Percentiles rank a stretch among this genome's conserved stretches.
Conservation (phyloP, 2,888 invertebrate species). For the Pseudanteris insignis region DNA sequence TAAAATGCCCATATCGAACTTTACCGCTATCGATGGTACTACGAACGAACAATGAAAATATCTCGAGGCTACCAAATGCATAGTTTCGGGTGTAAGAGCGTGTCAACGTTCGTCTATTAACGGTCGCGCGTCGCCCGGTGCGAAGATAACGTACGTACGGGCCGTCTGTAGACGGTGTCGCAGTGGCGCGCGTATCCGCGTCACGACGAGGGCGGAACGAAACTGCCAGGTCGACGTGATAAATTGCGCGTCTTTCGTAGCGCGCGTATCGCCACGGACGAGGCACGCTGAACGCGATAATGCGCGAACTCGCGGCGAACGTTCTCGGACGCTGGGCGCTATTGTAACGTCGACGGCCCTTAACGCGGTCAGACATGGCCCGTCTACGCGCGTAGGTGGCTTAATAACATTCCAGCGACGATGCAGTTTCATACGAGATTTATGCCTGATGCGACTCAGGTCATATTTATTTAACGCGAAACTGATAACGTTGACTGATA, state of each 20-base stretch:
- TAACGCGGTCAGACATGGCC: slow-evolving; percentile 33
- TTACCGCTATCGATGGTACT: no score
- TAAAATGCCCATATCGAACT: no score
- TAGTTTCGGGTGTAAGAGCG: no score
- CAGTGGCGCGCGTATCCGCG: slow-evolving; percentile 4
- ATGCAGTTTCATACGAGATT: slow-evolving; percentile 16
- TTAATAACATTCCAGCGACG: slow-evolving; percentile 30
- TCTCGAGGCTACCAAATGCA: no score
- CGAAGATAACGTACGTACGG: slow-evolving; percentile 11
- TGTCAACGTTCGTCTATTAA: slow-evolving; percentile 3
- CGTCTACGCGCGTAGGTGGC: slow-evolving; percentile 29
- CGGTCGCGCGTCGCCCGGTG: not conserved
- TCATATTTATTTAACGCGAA: slow-evolving; percentile 9
- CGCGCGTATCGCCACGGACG: slow-evolving; percentile 40
- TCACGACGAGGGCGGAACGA: slow-evolving; percentile 50
- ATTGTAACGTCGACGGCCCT: slow-evolving; percentile 36
- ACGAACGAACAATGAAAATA: no score
- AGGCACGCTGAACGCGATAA: slow-evolving; percentile 43
- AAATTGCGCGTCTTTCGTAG: slow-evolving; percentile 56
- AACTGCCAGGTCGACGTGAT: slow-evolving; percentile 53
- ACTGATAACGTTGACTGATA: slow-evolving; percentile 20
- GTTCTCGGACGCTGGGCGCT: slow-evolving; percentile 11
- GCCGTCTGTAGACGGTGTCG: slow-evolving; percentile 3
- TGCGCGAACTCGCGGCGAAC: slow-evolving; percentile 10
- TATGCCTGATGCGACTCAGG: not conserved